Conservation (phyloP, 2,113 vertebrate genomes). For the Apaloderma vittatum region DNA sequence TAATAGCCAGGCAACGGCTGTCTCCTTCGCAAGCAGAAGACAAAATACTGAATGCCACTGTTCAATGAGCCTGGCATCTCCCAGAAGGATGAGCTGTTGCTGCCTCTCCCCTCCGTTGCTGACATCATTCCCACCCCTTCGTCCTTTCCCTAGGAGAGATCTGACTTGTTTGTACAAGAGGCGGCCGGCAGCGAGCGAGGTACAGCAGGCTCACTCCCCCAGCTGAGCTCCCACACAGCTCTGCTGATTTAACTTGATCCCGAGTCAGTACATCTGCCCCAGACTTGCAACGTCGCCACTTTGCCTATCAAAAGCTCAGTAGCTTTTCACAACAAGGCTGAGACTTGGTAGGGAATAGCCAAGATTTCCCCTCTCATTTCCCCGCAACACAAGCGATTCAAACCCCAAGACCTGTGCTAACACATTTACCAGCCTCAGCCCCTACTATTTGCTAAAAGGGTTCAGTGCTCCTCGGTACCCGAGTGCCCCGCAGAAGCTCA, state of each 20-base stretch:
- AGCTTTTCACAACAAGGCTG: neutral
- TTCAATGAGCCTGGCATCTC: neutral
- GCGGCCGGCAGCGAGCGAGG: neutral
- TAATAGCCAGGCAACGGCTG: neutral
- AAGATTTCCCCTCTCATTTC: neutral
- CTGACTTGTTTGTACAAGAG: neutral
- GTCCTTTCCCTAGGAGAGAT: neutral
- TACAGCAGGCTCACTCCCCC: neutral
- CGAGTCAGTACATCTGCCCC: neutral
- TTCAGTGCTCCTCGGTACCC: neutral
- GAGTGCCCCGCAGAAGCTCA: neutral
- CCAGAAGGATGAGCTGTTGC: neutral
- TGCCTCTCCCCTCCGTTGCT: neutral
- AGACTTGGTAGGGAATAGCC: neutral
- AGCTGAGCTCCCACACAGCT: neutral
- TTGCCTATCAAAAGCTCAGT: neutral
- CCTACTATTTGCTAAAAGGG: neutral
- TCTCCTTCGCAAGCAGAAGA: neutral
- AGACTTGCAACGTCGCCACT: neutral
- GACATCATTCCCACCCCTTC: neutral
- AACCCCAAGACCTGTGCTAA: neutral
- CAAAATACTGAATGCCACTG: neutral
- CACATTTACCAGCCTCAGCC: neutral
- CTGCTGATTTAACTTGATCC: neutral
- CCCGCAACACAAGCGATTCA: fast-evolving